Evolutionary conservation across 2,888 invertebrate genomes (phyloP), one percentile per base, ranked within the genome.

Genomic region (Agrochola circellaris): DNA sequence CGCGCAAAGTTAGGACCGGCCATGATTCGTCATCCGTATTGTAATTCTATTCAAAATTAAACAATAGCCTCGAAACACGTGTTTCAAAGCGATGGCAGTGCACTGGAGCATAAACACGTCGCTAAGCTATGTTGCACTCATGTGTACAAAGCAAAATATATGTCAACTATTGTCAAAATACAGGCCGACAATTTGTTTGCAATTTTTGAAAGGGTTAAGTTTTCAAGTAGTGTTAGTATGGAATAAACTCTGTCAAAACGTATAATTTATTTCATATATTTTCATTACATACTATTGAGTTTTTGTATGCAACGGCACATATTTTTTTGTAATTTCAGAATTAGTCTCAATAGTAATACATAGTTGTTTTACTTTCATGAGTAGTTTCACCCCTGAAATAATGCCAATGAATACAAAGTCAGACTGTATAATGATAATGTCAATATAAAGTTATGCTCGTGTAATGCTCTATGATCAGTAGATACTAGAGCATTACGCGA

Each of bases 401-500:
- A 54, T 23, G 54, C 11, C 13, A 34, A 45, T 34, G 11, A 45
- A 58, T 34, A 45, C 9, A n/a, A 56, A 69, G 15, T 74, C 30
- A 34, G 20, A 45, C n/a, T 58, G n/a, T 58, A 0, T 58, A 75
- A n/a, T 38, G 48, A 20, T 61, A 48, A 23, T 20, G 7, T 38
- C 13, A 20, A 42, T 13, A 42, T 75, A 60, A 45, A 74, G 45
- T 9, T 38, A 42, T 61, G 60, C 26, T 58, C n/a, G 56, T 17
- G 11, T 45, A 34, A 73, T 42, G 38, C 23, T 74, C 30, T 45
- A 26, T 73, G 45, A n/a, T 74, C n/a, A 45, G 74, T 45, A 45
- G 15, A 20, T 15, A 38, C 23, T 38, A 38, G 48, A 75, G 8
- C 38, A 61, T 23, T 75, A 60, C 26, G 23, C n/a, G n/a, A n/a